Base-by-base conservation (phyloP, 1,140 invertebrate genomes). In the Campoletis sonorensis region DNA sequence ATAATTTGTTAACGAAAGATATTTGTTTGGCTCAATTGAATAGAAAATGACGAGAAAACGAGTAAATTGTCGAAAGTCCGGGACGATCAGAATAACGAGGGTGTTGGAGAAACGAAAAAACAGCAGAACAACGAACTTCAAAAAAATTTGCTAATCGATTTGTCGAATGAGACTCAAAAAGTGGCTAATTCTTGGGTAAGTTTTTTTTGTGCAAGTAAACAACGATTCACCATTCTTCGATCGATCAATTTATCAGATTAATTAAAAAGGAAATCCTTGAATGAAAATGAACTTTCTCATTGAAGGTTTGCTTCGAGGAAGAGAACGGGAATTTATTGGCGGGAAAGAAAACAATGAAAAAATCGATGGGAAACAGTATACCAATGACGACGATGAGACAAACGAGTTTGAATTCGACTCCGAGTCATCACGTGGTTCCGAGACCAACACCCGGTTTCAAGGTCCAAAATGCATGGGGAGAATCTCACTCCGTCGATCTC, bases 251-350 rank as follows among this genome's bases (percentile, higher is more conserved):
- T 10, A 21, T 10, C 16, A n/a, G 4, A n/a, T n/a, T 58, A 13
- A 71, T 73, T 79, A n/a, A 7, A 27, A 64, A 27, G 37, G 15
- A n/a, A n/a, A 71, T 68, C 23, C 49, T 82, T 58, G 61, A 33
- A 33, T 33, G 30, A 33, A 33, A 33, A 4, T 7, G 30, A 33
- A 2, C 7, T 33, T 33, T 4, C 2, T 79, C 3, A 30, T 79
- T 84, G 4, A 54, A 91, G 90, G 90, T 91, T 1, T 89, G 86
- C 61, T 91, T 91, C 73, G 90, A 90, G 21, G 89, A 90, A 1
- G 89, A 90, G 51, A 77, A 64, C 75, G 27, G 75, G 21, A 64
- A 40, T 58, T 77, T 33, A 2, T 72, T 84, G 13, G 40, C 51
- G 27, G 67, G 33, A 71, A 86, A 58, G 51, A 82, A 86, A 13